Percentiles rank a stretch among this genome's conserved stretches.
Evolutionary conservation across 2,113 vertebrate genomes (phyloP).

Genomic region (Numida meleagris): DNA sequence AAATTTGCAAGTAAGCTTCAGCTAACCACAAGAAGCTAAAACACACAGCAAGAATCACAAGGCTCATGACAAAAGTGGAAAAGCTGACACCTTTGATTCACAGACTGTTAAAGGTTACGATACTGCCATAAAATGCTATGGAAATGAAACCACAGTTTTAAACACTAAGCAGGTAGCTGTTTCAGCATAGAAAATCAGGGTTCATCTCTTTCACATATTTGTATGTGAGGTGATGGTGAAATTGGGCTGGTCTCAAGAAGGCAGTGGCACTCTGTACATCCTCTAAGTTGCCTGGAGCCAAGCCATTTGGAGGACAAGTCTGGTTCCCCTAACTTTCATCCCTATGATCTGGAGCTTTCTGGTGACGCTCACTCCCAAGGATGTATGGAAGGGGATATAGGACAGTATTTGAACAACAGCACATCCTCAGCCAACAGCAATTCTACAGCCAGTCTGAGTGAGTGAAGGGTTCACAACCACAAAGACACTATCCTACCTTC

Average conservation of each 20-base stretch:
- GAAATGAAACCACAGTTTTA: not conserved
- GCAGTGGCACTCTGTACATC: no score
- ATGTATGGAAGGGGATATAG: no score
- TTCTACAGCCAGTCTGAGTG: accelerated
- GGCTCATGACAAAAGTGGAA: not conserved
- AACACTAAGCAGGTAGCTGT: not conserved
- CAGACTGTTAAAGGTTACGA: not conserved
- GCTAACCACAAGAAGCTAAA: conserved; percentile 38
- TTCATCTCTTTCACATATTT: not conserved
- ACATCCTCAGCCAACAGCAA: not conserved
- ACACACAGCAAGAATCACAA: not conserved
- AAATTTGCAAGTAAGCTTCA: conserved; percentile 42
- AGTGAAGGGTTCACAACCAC: not conserved
- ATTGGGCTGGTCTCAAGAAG: not conserved
- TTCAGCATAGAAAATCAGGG: not conserved
- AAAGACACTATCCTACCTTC: not conserved
- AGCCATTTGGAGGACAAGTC: not conserved
- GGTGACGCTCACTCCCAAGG: not conserved
- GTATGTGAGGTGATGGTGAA: not conserved
- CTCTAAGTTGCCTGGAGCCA: not conserved
- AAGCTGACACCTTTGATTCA: conserved; percentile 47
- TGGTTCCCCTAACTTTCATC: not conserved
- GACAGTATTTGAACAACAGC: not conserved
- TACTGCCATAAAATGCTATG: not conserved
- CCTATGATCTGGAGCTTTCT: not conserved